A percentile compares a stretch with the other conserved stretches of the same genome.
These are phyloP conservation scores for Drosophila eugracilis DNA, from an alignment of 1,140 invertebrate genomes.

Conservation along the genomic window DNA sequence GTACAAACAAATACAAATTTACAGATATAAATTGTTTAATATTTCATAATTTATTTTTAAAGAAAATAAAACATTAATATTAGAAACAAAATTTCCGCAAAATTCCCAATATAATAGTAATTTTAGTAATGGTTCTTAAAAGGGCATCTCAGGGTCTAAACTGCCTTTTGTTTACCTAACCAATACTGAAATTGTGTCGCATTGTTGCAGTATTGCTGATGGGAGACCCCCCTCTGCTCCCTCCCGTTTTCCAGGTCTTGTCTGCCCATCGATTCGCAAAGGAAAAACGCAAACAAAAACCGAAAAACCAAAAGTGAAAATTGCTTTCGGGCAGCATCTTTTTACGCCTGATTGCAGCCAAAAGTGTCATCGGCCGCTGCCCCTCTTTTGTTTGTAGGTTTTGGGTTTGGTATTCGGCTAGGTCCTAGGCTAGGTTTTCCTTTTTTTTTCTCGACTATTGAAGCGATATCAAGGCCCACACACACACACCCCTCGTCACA, in stretches of 20 bases:
- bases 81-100: no score
- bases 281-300: conserved; percentile 56
- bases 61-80: no score
- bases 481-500: conserved; percentile 41
- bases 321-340: conserved; percentile 75
- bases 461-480: conserved; percentile 32
- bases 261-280: conserved; percentile 31
- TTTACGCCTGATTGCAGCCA: conserved; percentile 78
- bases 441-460: no score
- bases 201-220: conserved; percentile 82
- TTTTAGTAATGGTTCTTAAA: no score
- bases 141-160: background rate
- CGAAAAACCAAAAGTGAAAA: conserved; percentile 72
- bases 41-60: no score
- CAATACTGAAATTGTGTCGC: conserved; percentile 52
- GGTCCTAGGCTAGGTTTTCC: conserved; percentile 1
- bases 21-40: no score
- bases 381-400: conserved; percentile 31
- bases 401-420: conserved; percentile 26
- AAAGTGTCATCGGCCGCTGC: conserved; percentile 49
- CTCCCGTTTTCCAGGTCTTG: conserved; percentile 3
- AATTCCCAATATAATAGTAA: no score
- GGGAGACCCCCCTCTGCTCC: conserved; percentile 23
- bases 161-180: background rate
- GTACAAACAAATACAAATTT: no score